These are phyloP conservation scores for Pongo abelii DNA, from an alignment of 2,113 vertebrate species.

Conservation along the genomic window DNA sequence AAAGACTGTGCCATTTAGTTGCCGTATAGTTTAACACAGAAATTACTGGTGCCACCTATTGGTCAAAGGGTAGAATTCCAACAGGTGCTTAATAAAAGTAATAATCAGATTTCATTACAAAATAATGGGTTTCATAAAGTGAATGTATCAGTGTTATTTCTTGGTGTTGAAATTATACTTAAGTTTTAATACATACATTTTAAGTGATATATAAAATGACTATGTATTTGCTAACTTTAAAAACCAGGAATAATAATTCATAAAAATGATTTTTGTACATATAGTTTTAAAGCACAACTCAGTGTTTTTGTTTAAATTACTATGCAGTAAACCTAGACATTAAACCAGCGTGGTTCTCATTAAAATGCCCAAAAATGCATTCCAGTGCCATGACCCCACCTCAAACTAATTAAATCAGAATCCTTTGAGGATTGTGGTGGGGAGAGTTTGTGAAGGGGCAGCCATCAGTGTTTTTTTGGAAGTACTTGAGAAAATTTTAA, in stretches of 20 bases:
- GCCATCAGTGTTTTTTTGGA: background rate
- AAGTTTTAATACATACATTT: background rate
- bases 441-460: rapidly evolving
- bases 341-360: background rate
- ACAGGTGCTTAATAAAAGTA: background rate
- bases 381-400: background rate
- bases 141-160: background rate
- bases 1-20: slow-evolving; percentile 19
- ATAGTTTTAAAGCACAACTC: background rate
- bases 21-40: slow-evolving; percentile 52
- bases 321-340: background rate
- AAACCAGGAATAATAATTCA: background rate
- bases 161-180: slow-evolving; percentile 21
- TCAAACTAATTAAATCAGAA: background rate
- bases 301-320: slow-evolving; percentile 18
- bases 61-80: slow-evolving; percentile 54
- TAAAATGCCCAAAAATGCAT: background rate
- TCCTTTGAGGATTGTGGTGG: background rate
- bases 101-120: background rate
- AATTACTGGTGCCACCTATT: slow-evolving; percentile 80
- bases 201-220: background rate
- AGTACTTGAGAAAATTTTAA: background rate
- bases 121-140: background rate
- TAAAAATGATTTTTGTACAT: background rate
- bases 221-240: background rate